Evolutionary conservation across 1,140 invertebrate genomes (phyloP).

Genomic region (Drosophila parvula): DNA sequence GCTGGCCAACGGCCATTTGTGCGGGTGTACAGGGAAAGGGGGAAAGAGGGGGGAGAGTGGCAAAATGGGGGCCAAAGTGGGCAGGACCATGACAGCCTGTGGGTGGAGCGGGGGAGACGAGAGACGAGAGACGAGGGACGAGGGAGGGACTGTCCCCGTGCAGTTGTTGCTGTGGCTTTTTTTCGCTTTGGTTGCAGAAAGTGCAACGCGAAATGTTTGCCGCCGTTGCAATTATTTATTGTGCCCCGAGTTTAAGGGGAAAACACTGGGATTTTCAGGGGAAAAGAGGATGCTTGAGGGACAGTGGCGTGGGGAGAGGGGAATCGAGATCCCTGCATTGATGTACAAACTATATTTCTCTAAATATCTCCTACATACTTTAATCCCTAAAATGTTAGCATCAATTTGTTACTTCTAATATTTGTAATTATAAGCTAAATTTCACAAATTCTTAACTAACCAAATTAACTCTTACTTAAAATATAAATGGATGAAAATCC

Average conservation of each 20-base stretch:
- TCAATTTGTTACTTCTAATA: background rate
- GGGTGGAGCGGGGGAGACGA: too few relatives aligned
- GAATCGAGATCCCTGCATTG: background rate
- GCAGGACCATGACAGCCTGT: slow-evolving; percentile 24
- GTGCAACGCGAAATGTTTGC: slow-evolving; percentile 78
- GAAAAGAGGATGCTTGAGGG: background rate
- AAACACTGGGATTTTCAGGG: slow-evolving; percentile 18
- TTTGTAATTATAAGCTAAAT: background rate
- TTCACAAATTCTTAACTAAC: background rate
- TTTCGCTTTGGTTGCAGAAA: slow-evolving; percentile 79
- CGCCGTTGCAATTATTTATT: slow-evolving; percentile 80
- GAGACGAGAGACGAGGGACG: too few relatives aligned
- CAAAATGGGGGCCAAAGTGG: slow-evolving; percentile 12
- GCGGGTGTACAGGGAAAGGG: background rate
- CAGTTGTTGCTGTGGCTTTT: slow-evolving; percentile 54
- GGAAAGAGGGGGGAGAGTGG: slow-evolving; percentile 3
- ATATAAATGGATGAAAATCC: accelerated
- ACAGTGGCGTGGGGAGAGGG: background rate
- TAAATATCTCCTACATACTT: too few relatives aligned
- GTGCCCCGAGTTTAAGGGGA: slow-evolving; percentile 48
- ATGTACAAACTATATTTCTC: too few relatives aligned
- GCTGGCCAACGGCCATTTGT: slow-evolving; percentile 42
- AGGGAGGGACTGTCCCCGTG: slow-evolving; percentile 17
- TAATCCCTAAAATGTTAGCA: too few relatives aligned
- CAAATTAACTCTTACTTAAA: background rate